phyloP scores from a whole-genome alignment of 2,888 invertebrate species.

The Agrochola macilenta region DNA sequence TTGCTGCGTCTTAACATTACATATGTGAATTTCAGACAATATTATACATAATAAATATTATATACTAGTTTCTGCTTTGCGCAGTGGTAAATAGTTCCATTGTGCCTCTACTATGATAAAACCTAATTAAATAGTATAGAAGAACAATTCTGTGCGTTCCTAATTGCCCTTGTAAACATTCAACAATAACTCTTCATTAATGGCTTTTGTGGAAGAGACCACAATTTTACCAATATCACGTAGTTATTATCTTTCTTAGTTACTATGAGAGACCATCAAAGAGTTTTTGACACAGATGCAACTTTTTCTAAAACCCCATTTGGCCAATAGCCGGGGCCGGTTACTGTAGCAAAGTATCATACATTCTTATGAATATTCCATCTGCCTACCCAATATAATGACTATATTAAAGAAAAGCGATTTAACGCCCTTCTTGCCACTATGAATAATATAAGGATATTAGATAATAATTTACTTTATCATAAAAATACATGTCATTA shows the following conservation, averaged over 20 bases:
- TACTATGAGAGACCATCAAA: not conserved
- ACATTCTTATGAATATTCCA: not conserved
- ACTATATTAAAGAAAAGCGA: not conserved
- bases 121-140: constrained; percentile 13
- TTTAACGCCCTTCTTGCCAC: not conserved
- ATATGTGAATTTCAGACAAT: not conserved
- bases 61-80: constrained; percentile 12
- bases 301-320: not conserved
- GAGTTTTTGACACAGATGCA: not conserved
- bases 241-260: not conserved
- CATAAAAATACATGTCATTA: not conserved
- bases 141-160: constrained; percentile 18
- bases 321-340: not conserved
- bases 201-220: not conserved
- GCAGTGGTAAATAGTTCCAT: not conserved
- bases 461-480: not conserved
- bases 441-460: not conserved
- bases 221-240: constrained; percentile 4
- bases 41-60: constrained; percentile 1
- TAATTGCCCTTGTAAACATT: constrained; percentile 16
- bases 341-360: not conserved
- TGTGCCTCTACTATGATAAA: not conserved
- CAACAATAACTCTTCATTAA: not conserved
- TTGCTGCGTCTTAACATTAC: not conserved
- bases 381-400: constrained; percentile 6